Percentiles rank a stretch among this genome's conserved stretches.
Evolutionary conservation across 1,140 invertebrate genomes (phyloP).

Genomic region (Drosophila kohkoa): DNA sequence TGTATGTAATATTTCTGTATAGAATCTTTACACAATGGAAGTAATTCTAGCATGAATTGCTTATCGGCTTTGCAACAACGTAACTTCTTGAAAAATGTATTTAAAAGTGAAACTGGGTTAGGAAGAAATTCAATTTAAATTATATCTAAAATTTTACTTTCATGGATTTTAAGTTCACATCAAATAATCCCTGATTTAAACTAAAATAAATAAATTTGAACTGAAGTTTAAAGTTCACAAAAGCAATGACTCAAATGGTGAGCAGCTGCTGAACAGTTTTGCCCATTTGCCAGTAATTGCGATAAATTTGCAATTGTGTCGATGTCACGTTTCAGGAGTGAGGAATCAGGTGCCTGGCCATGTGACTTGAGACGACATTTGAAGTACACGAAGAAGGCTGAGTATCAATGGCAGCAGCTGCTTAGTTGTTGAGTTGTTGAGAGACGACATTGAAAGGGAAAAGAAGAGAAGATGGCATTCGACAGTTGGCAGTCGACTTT

Average conservation of each 20-base stretch:
- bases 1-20: too few species aligned
- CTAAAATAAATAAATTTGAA: neutral
- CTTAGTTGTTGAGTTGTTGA: slow-evolving; percentile 7
- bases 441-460: neutral
- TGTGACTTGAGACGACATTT: slow-evolving; percentile 53
- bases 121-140: too few species aligned
- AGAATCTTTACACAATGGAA: too few species aligned
- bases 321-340: slow-evolving; percentile 30
- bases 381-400: slow-evolving; percentile 14
- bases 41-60: too few species aligned
- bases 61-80: too few species aligned
- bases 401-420: slow-evolving; percentile 12
- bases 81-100: too few species aligned
- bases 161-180: too few species aligned
- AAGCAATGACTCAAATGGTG: slow-evolving; percentile 2
- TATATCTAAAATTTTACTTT: too few species aligned
- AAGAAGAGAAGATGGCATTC: neutral
- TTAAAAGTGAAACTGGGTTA: too few species aligned
- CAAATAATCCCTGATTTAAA: too few species aligned
- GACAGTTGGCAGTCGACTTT: neutral
- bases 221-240: neutral
- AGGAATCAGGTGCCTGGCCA: slow-evolving; percentile 56
- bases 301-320: slow-evolving; percentile 12
- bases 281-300: neutral
- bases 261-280: slow-evolving; percentile 6